Base-by-base conservation (phyloP, 2,113 vertebrate species). In the Calidris pugnax region DNA sequence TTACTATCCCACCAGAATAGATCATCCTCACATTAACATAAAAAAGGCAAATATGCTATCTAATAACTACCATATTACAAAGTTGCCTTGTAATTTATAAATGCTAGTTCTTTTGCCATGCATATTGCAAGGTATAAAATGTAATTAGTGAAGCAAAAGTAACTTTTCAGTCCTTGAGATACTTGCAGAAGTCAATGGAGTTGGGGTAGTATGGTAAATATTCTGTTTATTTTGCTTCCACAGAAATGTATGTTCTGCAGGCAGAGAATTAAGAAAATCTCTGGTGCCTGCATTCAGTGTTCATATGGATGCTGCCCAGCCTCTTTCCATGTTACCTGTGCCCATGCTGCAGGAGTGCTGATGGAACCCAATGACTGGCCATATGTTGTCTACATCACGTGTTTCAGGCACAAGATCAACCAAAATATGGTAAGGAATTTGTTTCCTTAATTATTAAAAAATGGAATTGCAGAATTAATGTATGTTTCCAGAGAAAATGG, bases 351-450 rank as follows among this genome's bases (percentile, higher is more conserved):
- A 5, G 99, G 99, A 14, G 98, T 99, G 10, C 91, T 98, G 83
- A 99, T 99, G 99, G 98, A 99, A 96, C 98, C 99, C 8, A 98
- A 99, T 48, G 99, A 99, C 84, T 99, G 99, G 99, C 99, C 99
- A 1, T 99, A 99, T 53, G 99, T 99, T 74, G 99, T 99, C 97
- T 99, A 99, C 87, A 98, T 99, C 97, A 99, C 98, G 3, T 99
- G 99, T 97, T 99, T 99, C 96, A 98, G 99, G 96, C 99, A 99
- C 96, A 99, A 99, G 60, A 97, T 98, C 63, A 99, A 97, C 93
- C 97, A 98, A 72, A 97, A 97, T 85, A 95, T 98, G 98, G 99
- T 99, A 98, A 99, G 98, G 95, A 76, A 66, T 82, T 35, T 41
- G 1, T 63, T 75, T 89, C n/a, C 21, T 41, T 67, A 23, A 62